Percentiles rank a stretch among this genome's conserved stretches.
Evolutionary conservation across 2,888 invertebrate genomes (phyloP).

Genomic region (Stenodema calcarata): DNA sequence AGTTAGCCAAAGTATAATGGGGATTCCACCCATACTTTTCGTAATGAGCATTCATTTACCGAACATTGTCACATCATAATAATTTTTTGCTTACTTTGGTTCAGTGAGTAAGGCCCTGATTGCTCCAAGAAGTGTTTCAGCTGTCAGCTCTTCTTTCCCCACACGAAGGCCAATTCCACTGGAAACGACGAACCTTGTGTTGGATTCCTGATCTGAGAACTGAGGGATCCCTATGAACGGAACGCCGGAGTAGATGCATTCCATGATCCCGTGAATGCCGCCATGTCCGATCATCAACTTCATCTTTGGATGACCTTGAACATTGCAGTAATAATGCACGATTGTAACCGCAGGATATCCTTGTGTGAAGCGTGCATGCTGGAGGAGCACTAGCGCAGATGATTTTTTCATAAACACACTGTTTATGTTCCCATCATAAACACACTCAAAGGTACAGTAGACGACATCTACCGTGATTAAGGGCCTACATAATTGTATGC

Average conservation of each 20-base stretch:
- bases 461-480: too few relatives aligned
- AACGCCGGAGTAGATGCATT: conserved; percentile 63
- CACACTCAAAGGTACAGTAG: too few relatives aligned
- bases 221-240: conserved; percentile 61
- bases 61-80: too few relatives aligned
- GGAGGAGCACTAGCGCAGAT: too few relatives aligned
- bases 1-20: too few relatives aligned
- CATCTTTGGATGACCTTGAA: conserved; percentile 61
- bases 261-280: conserved; percentile 64
- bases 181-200: conserved; percentile 51
- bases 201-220: conserved; percentile 56
- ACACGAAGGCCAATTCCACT: conserved; percentile 51
- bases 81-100: neutral
- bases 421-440: too few relatives aligned
- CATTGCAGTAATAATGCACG: neutral
- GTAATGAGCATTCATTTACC: too few relatives aligned
- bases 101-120: neutral
- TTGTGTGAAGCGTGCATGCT: too few relatives aligned
- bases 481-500: too few relatives aligned
- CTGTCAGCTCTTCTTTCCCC: conserved; percentile 18
- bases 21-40: too few relatives aligned
- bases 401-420: too few relatives aligned
- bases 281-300: conserved; percentile 66
- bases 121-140: conserved; percentile 13
- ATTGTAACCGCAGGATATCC: too few relatives aligned